Conservation (phyloP, 2,888 invertebrate genomes). For the Amorpha juglandis region DNA sequence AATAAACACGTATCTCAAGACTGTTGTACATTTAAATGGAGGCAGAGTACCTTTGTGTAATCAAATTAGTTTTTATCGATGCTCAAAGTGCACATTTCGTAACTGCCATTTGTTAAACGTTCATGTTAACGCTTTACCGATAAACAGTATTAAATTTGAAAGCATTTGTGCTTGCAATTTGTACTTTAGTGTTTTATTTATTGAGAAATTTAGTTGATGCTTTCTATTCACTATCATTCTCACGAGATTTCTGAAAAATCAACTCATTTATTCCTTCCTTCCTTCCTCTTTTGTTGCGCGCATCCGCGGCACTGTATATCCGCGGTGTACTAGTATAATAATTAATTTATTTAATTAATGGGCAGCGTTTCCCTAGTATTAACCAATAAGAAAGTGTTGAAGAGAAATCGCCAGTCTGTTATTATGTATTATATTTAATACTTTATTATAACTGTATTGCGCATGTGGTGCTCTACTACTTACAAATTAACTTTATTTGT, state of each 20-base stretch:
- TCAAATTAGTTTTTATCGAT: constrained; percentile 28
- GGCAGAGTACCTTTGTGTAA: constrained; percentile 27
- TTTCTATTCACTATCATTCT: constrained; percentile 1
- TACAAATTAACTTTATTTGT: too few species aligned
- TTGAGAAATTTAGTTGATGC: background rate
- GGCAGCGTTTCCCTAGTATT: background rate
- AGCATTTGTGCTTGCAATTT: constrained; percentile 15
- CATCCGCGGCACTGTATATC: too few species aligned
- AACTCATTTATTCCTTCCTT: background rate
- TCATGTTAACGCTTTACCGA: constrained; percentile 3
- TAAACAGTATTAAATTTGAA: constrained; percentile 21
- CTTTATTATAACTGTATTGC: too few species aligned
- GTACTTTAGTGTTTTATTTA: constrained; percentile 4
- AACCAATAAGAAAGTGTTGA: background rate
- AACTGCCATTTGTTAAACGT: constrained; percentile 23
- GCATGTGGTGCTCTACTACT: too few species aligned
- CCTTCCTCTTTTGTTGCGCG: background rate
- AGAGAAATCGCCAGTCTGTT: background rate
- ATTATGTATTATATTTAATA: too few species aligned
- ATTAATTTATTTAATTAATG: constrained; percentile 3
- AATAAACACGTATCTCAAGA: constrained; percentile 34
- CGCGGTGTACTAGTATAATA: background rate
- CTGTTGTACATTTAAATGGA: constrained; percentile 35
- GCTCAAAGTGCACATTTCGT: constrained; percentile 27
- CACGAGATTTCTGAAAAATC: background rate